Evolutionary conservation across 2,888 invertebrate species (phyloP).

Genomic region (Xanthia togata): DNA sequence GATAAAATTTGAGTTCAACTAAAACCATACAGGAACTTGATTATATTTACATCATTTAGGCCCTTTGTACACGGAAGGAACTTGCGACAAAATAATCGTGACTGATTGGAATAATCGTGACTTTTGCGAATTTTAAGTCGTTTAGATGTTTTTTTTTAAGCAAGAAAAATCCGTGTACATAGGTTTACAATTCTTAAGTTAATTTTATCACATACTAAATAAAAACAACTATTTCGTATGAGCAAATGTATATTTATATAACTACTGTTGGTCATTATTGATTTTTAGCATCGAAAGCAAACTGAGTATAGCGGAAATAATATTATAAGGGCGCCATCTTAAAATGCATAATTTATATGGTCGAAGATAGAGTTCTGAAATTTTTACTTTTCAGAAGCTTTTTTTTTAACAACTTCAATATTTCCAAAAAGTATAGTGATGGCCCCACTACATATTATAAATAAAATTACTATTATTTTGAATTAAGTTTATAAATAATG

Average conservation of each 20-base stretch:
- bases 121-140: background rate
- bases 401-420: background rate
- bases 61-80: slow-evolving; percentile 41
- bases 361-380: background rate
- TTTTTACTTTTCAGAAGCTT: background rate
- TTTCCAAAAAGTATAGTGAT: slow-evolving; percentile 15
- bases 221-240: slow-evolving; percentile 86
- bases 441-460: slow-evolving; percentile 27
- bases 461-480: background rate
- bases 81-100: slow-evolving; percentile 46
- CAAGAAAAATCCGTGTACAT: slow-evolving; percentile 36
- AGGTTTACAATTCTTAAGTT: slow-evolving; percentile 61
- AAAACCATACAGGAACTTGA: slow-evolving; percentile 71
- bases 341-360: background rate
- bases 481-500: slow-evolving; percentile 16
- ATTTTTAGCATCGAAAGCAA: slow-evolving; percentile 66
- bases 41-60: slow-evolving; percentile 73
- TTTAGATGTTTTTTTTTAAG: no score
- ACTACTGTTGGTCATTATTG: slow-evolving; percentile 87
- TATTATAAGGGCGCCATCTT: slow-evolving; percentile 22
- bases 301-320: slow-evolving; percentile 39
- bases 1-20: slow-evolving; percentile 70
- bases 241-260: slow-evolving; percentile 84
- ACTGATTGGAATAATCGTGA: background rate
- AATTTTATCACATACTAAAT: slow-evolving; percentile 84